A percentile compares a stretch with the other conserved stretches of the same genome.
Evolutionary conservation across 2,113 vertebrate genomes (phyloP).

Genomic region (Varanus komodoensis): DNA sequence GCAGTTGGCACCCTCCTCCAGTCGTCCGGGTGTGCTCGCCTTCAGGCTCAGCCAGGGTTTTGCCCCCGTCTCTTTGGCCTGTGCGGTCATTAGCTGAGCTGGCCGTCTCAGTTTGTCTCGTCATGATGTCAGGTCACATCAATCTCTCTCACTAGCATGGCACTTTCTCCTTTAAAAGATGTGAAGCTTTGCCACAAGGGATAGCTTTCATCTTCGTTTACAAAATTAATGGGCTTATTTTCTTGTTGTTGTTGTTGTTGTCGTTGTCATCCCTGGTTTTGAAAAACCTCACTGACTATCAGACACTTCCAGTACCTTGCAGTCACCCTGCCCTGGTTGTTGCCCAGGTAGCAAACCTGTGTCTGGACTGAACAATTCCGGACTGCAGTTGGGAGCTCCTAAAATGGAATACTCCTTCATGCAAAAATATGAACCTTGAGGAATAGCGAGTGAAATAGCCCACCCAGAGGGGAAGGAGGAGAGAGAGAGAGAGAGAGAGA

Average conservation of each 20-base stretch:
- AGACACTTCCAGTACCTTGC: too few relatives aligned
- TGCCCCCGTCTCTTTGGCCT: constrained; percentile 8
- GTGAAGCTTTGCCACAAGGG: constrained; percentile 18
- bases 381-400: too few relatives aligned
- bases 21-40: constrained; percentile 38
- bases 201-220: constrained; percentile 30
- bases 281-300: too few relatives aligned
- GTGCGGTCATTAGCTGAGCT: constrained; percentile 5
- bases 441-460: too few relatives aligned
- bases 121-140: neutral
- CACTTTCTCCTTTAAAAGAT: constrained; percentile 4
- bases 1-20: neutral
- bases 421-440: too few relatives aligned
- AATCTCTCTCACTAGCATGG: constrained; percentile 13
- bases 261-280: neutral
- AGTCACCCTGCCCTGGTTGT: too few relatives aligned
- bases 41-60: constrained; percentile 21
- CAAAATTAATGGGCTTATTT: constrained; percentile 45
- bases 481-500: too few relatives aligned
- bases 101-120: neutral
- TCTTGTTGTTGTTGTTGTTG: neutral
- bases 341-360: too few relatives aligned
- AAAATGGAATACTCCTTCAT: too few relatives aligned
- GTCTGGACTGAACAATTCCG: too few relatives aligned
- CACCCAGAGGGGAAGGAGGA: too few relatives aligned